These are phyloP conservation scores for Neoitamus cyanurus DNA, from an alignment of 2,888 invertebrate genomes.

Conservation along the genomic window DNA sequence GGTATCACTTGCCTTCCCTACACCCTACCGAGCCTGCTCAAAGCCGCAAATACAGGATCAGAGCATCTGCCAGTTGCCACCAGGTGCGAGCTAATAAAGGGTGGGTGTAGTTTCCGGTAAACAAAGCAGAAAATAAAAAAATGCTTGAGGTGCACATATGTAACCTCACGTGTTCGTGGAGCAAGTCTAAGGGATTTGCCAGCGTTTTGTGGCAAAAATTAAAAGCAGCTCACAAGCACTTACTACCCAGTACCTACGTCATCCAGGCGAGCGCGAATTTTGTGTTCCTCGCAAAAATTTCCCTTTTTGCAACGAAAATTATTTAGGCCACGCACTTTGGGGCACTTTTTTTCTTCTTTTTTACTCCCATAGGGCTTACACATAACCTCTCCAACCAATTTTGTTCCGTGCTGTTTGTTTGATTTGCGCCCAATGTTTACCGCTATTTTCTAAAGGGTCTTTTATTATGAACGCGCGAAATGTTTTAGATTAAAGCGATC, in stretches of 20 bases:
- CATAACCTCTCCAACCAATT: too few species aligned
- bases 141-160: neutral
- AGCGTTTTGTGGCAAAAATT: neutral
- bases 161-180: neutral
- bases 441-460: too few species aligned
- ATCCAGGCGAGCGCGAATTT: neutral
- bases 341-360: too few species aligned
- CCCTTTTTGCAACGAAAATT: neutral
- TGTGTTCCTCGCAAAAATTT: neutral
- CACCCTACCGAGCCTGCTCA: neutral
- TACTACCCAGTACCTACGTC: neutral
- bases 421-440: too few species aligned
- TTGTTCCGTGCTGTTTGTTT: too few species aligned
- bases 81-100: neutral
- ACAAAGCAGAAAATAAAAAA: neutral
- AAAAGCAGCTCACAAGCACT: neutral
- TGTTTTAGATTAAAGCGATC: too few species aligned
- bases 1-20: neutral
- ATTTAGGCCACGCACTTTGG: neutral
- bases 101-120: neutral
- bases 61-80: neutral
- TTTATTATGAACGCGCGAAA: too few species aligned
- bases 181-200: neutral
- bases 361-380: too few species aligned
- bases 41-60: neutral